Evolutionary conservation across 2,888 invertebrate genomes (phyloP).

Genomic region (Axea sp.): DNA sequence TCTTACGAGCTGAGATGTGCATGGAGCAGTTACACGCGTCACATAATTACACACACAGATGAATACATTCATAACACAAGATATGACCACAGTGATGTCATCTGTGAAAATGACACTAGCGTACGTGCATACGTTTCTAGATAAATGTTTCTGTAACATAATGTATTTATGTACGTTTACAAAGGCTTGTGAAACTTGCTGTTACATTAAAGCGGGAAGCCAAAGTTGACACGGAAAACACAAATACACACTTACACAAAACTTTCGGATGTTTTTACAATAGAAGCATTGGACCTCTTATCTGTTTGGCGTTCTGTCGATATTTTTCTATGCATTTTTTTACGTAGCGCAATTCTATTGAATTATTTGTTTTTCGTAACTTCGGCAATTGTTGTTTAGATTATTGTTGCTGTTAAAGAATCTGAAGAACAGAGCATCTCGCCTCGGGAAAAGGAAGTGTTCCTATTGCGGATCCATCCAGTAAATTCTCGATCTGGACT

Average conservation of each 20-base stretch:
- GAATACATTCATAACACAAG: constrained; percentile 50
- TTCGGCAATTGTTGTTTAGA: not conserved
- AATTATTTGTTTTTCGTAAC: not conserved
- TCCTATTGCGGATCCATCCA: constrained; percentile 22
- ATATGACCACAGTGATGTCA: constrained; percentile 68
- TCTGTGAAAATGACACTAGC: no score
- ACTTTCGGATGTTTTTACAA: constrained; percentile 29
- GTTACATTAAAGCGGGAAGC: constrained; percentile 77
- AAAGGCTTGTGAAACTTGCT: constrained; percentile 79
- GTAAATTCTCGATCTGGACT: constrained; percentile 3
- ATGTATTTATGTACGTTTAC: constrained; percentile 78
- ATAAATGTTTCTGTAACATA: constrained; percentile 79
- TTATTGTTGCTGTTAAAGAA: not conserved
- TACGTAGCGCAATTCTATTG: constrained; percentile 8
- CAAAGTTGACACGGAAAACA: constrained; percentile 72
- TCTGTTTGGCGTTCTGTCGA: not conserved
- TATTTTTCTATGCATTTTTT: constrained; percentile 22
- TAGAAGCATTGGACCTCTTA: constrained; percentile 13
- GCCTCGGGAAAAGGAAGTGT: not conserved
- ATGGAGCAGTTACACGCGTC: constrained; percentile 10
- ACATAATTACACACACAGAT: constrained; percentile 3
- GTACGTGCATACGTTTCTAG: constrained; percentile 76
- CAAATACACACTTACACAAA: constrained; percentile 5
- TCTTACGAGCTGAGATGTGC: constrained; percentile 15
- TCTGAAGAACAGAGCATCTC: not conserved